Evolutionary conservation across 92 coral and sea anemone genomes (phyloP).

Genomic region (Nematostella vectensis): DNA sequence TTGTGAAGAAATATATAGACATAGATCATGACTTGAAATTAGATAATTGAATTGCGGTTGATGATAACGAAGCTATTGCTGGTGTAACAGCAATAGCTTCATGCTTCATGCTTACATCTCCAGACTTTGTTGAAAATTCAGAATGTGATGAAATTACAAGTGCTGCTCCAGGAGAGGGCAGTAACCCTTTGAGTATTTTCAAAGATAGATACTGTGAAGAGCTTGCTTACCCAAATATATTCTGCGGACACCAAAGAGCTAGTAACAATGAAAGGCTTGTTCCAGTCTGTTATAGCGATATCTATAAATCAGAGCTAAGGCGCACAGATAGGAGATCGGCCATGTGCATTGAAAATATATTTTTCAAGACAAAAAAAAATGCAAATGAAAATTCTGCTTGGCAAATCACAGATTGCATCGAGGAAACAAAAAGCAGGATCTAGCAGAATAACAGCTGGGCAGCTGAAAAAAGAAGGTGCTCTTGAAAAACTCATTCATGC

Average conservation of each 20-base stretch:
- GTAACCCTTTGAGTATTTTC: slow-evolving; percentile 38
- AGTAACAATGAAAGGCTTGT: slow-evolving; percentile 26
- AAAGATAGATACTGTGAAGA: slow-evolving; percentile 41
- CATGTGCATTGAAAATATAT: slow-evolving; percentile 41
- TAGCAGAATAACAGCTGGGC: slow-evolving; percentile 21
- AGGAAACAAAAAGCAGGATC: slow-evolving; percentile 41
- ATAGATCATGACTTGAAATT: not conserved
- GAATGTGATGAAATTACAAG: slow-evolving; percentile 31
- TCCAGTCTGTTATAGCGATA: slow-evolving; percentile 30
- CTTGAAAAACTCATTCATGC: slow-evolving; percentile 8
- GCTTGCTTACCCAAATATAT: slow-evolving; percentile 45
- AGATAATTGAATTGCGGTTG: slow-evolving; percentile 13
- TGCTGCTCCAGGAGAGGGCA: slow-evolving; percentile 48
- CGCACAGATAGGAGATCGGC: slow-evolving; percentile 17
- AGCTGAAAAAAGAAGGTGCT: slow-evolving; percentile 31
- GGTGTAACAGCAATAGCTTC: slow-evolving; percentile 27
- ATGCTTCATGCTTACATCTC: slow-evolving; percentile 23
- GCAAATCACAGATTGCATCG: slow-evolving; percentile 4
- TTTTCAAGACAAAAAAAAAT: slow-evolving; percentile 34
- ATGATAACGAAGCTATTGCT: slow-evolving; percentile 45
- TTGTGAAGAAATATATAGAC: not conserved
- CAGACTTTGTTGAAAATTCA: slow-evolving; percentile 39
- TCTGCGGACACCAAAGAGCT: slow-evolving; percentile 35
- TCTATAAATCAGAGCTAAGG: slow-evolving; percentile 41
- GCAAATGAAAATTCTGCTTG: slow-evolving; percentile 32